These are phyloP conservation scores for Phrynocephalus forsythii DNA, from an alignment of 2,797 vertebrate genomes.

Conservation along the genomic window DNA sequence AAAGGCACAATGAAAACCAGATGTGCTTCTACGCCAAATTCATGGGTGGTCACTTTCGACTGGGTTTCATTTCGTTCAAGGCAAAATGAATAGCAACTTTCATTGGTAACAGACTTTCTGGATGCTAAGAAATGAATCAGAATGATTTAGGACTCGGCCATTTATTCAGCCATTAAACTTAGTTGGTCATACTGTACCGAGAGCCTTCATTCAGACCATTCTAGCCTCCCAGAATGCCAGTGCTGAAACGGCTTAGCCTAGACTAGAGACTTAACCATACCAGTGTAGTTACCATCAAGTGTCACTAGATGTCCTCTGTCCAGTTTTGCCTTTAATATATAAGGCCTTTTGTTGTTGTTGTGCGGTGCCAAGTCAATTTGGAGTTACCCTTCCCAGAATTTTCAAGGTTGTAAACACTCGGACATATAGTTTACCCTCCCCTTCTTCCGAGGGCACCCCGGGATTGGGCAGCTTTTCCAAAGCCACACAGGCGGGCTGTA, in stretches of 20 bases:
- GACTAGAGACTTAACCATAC: not conserved
- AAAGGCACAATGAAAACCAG: constrained; percentile 20
- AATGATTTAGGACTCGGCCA: not conserved
- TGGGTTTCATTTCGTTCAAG: not conserved
- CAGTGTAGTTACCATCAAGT: not conserved
- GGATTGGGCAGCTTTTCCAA: too few species aligned
- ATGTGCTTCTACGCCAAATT: constrained; percentile 18
- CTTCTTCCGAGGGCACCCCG: too few species aligned
- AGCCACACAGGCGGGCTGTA: too few species aligned
- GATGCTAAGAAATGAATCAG: constrained; percentile 3
- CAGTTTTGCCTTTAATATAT: not conserved
- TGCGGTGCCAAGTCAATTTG: not conserved
- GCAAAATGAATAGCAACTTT: not conserved
- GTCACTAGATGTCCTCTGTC: constrained; percentile 39
- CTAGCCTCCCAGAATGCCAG: not conserved
- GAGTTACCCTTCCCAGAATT: too few species aligned
- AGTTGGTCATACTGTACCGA: not conserved
- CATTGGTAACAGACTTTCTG: constrained; percentile 10
- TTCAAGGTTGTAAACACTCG: too few species aligned
- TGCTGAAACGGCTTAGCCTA: not conserved
- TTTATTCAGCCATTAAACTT: not conserved
- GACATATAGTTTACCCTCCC: too few species aligned
- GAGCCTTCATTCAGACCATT: not conserved
- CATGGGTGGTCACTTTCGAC: not conserved
- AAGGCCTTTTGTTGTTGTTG: not conserved